Conservation (phyloP, 2,888 invertebrate genomes). For the Lithosia quadra region DNA sequence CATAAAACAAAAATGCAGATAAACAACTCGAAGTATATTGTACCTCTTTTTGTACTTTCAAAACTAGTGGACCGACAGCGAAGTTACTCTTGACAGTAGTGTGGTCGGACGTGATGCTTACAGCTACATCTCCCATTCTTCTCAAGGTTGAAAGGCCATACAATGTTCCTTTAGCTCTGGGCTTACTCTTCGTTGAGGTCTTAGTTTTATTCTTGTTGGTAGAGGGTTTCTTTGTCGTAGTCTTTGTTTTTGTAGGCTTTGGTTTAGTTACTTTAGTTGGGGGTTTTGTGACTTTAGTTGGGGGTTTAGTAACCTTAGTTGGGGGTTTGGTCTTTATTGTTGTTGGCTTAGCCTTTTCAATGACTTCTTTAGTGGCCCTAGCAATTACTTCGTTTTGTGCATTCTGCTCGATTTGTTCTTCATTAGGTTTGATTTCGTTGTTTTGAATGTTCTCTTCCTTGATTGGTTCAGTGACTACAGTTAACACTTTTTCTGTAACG, state of each 20-base stretch:
- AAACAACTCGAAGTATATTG: conserved; percentile 1
- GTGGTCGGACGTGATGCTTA: conserved; percentile 92
- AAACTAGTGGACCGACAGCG: conserved; percentile 91
- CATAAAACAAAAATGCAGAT: background rate
- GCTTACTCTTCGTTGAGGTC: conserved; percentile 82
- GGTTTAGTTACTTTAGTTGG: conserved; percentile 66
- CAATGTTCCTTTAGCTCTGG: conserved; percentile 91
- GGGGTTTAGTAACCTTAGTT: conserved; percentile 61
- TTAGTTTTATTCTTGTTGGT: conserved; percentile 72
- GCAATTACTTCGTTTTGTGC: conserved; percentile 46
- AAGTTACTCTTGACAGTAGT: conserved; percentile 95
- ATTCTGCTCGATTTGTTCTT: conserved; percentile 47
- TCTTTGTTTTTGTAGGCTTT: conserved; percentile 59
- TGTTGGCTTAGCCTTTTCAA: conserved; percentile 61
- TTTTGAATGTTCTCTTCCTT: conserved; percentile 60
- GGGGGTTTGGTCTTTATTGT: conserved; percentile 62
- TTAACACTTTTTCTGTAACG: conserved; percentile 56
- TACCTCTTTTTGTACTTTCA: conserved; percentile 93
- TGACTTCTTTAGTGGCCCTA: conserved; percentile 70
- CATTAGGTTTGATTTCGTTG: conserved; percentile 58
- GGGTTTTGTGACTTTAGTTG: conserved; percentile 54
- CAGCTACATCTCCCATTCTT: conserved; percentile 93
- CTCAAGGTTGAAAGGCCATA: conserved; percentile 93
- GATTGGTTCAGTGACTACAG: conserved; percentile 58
- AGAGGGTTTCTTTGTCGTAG: conserved; percentile 74